Conservation (phyloP, 2,888 invertebrate species). For the Bimastos eiseni region DNA sequence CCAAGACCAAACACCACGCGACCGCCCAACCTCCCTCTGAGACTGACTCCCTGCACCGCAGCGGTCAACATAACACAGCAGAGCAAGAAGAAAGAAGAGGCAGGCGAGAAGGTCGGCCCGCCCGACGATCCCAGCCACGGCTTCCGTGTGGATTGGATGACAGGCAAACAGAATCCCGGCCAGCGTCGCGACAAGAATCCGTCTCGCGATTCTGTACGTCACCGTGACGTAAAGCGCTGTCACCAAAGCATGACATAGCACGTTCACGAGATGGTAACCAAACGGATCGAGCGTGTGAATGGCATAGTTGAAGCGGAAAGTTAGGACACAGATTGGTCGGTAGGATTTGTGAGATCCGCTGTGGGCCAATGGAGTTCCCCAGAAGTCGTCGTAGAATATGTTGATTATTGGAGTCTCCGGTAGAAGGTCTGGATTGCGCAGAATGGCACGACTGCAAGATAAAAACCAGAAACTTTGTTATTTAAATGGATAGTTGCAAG, state of each 20-base stretch:
- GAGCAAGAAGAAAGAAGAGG: conserved; percentile 83
- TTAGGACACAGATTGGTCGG: conserved; percentile 85
- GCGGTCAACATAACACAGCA: conserved; percentile 75
- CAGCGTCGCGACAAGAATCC: conserved; percentile 68
- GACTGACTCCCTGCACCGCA: conserved; percentile 42
- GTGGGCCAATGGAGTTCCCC: conserved; percentile 92
- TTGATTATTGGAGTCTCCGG: conserved; percentile 76
- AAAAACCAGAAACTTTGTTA: too few species aligned
- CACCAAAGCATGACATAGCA: conserved; percentile 81
- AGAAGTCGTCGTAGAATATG: conserved; percentile 90
- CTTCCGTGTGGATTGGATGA: conserved; percentile 95
- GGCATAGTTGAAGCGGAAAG: conserved; percentile 83
- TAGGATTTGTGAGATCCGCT: conserved; percentile 95
- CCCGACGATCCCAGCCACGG: conserved; percentile 86
- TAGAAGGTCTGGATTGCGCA: conserved; percentile 89
- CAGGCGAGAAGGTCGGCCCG: conserved; percentile 90
- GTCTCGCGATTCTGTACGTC: conserved; percentile 45
- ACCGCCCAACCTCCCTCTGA: background rate
- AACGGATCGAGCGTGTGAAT: conserved; percentile 65
- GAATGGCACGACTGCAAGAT: conserved; percentile 88
- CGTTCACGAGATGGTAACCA: conserved; percentile 84
- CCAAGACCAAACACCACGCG: background rate
- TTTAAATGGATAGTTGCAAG: background rate
- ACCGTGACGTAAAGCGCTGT: conserved; percentile 78
- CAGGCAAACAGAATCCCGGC: conserved; percentile 86